phyloP scores from a whole-genome alignment of 2,797 vertebrate genomes.

The Erethizon dorsatum region DNA sequence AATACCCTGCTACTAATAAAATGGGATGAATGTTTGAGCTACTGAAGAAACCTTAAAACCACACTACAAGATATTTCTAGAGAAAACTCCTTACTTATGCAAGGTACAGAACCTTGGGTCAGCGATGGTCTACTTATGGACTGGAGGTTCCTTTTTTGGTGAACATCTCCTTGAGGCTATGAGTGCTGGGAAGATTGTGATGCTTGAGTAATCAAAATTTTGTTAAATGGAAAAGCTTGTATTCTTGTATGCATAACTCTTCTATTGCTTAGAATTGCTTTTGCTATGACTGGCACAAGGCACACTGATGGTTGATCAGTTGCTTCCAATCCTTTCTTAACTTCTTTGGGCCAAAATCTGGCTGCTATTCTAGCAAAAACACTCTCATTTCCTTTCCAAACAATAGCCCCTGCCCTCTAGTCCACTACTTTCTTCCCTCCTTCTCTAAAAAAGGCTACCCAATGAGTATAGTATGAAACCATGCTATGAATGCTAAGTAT shows the following conservation, averaged over 20 bases:
- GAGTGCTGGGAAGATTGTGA: not conserved
- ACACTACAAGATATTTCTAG: not conserved
- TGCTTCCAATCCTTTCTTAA: not conserved
- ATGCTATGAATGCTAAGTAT: too few relatives aligned
- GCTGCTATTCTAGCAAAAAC: not conserved
- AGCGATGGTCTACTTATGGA: not conserved
- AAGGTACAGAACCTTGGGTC: accelerated
- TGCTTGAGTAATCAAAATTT: not conserved
- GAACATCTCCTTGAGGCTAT: not conserved
- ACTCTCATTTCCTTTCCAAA: not conserved
- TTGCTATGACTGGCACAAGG: not conserved
- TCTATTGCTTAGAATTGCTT: not conserved
- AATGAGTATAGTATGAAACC: not conserved
- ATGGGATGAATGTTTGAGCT: not conserved
- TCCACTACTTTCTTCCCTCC: too few relatives aligned
- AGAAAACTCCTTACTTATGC: not conserved
- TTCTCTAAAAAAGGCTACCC: not conserved
- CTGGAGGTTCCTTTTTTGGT: not conserved
- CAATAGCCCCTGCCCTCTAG: not conserved
- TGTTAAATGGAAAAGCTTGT: not conserved
- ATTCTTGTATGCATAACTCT: not conserved
- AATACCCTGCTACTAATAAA: not conserved
- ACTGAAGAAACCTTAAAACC: not conserved
- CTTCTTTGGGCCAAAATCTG: accelerated
- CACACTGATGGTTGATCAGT: not conserved